phyloP scores from a whole-genome alignment of 2,113 vertebrate genomes.

The Brachionichthys hirsutus region DNA sequence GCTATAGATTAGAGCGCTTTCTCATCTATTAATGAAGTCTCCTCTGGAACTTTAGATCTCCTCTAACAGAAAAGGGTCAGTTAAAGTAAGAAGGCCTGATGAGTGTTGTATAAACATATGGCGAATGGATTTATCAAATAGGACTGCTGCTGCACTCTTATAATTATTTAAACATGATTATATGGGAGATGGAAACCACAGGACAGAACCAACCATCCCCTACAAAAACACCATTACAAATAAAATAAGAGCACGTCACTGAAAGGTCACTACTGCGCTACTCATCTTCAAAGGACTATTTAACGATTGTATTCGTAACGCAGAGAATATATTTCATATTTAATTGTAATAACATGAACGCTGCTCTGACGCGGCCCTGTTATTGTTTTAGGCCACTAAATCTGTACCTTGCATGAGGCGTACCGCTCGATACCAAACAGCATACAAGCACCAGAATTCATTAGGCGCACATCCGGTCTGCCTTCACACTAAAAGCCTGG shows the following conservation, averaged over 20 bases:
- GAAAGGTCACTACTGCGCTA: neutral
- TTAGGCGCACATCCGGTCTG: neutral
- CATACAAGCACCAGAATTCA: neutral
- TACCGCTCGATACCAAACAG: neutral
- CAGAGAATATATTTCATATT: neutral
- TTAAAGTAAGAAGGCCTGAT: neutral
- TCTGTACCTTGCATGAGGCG: too few relatives aligned
- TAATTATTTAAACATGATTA: neutral
- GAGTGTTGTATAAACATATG: too few relatives aligned
- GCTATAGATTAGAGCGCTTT: too few relatives aligned
- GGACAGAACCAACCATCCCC: neutral
- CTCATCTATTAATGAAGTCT: neutral
- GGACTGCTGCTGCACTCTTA: neutral
- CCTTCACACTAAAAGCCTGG: conserved; percentile 43
- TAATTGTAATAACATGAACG: neutral
- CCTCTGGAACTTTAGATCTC: neutral
- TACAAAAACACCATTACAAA: neutral
- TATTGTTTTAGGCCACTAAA: neutral
- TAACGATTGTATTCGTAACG: neutral
- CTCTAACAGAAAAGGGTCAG: neutral
- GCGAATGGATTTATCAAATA: neutral
- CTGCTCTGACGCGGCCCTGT: neutral
- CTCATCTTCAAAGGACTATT: too few relatives aligned
- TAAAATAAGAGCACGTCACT: neutral
- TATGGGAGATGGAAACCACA: neutral